These are phyloP conservation scores for Gila robusta DNA, from an alignment of 2,797 vertebrate genomes.

Conservation along the genomic window DNA sequence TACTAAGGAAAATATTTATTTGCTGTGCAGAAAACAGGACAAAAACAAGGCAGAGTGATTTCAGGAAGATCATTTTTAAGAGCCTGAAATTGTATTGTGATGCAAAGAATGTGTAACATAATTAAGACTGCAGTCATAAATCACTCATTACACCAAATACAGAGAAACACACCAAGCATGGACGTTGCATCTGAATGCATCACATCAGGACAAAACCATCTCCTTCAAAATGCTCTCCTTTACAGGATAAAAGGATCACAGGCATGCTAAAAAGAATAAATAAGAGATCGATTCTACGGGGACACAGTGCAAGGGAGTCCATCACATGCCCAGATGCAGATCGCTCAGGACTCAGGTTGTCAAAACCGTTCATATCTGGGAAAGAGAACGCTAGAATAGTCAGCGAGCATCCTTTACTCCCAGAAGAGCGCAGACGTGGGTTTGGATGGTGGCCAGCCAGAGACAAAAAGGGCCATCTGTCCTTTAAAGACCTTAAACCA, in stretches of 20 bases:
- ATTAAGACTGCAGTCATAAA: constrained; percentile 22
- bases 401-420: constrained; percentile 45
- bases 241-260: constrained; percentile 34
- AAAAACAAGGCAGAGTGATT: constrained; percentile 57
- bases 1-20: constrained; percentile 82
- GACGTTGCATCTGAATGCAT: constrained; percentile 18
- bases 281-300: constrained; percentile 49
- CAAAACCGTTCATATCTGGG: constrained; percentile 32
- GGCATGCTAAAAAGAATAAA: constrained; percentile 57
- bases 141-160: constrained; percentile 29
- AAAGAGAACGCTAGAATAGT: constrained; percentile 36
- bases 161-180: constrained; percentile 4
- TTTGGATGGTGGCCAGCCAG: constrained; percentile 52
- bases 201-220: neutral
- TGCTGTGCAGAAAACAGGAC: constrained; percentile 63
- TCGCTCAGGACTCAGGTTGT: constrained; percentile 35
- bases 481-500: constrained; percentile 41
- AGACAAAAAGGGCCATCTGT: constrained; percentile 61
- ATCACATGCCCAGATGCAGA: constrained; percentile 33
- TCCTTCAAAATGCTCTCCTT: constrained; percentile 17
- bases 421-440: constrained; percentile 45
- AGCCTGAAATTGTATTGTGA: constrained; percentile 37
- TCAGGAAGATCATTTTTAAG: constrained; percentile 42
- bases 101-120: constrained; percentile 31
- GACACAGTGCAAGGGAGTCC: constrained; percentile 50